Evolutionary conservation across 2,888 invertebrate genomes (phyloP), one percentile per base, ranked within the genome.

Genomic region (Empis livida): DNA sequence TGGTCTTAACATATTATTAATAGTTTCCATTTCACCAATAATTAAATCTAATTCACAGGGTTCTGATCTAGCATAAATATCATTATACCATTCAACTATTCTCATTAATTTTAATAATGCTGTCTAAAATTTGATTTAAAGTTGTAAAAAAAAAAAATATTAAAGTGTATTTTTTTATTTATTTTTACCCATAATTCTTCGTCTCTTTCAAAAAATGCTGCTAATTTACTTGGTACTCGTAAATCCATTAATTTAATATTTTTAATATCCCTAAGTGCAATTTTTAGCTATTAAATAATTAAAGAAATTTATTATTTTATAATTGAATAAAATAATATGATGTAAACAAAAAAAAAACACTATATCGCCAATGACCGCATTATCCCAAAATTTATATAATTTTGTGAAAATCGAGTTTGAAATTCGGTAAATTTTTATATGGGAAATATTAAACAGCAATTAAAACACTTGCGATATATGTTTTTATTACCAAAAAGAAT

Each of bases 81-180:
- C 80, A 62, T 94, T 94, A 67, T 92, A 93, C 84, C 90, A 82
- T 42, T 79, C 73, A 6, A 79, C 74, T n/a, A 81, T 77, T n/a
- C 80, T 73, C 55, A 73, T 73, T 10, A 77, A 59, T 35, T 75
- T 75, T 48, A 73, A 70, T 61, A 76, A 69, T 16, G 75, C 75
- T 50, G 72, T 72, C 77, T 77, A 51, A 27, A 16, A 42, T 9
- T 17, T 42, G 2, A 37, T 38, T 35, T 8, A 10, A 30, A 38
- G n/a, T 14, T 11, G 9, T 23, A 13, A 10, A 43, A 32, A 20
- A 31, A 40, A n/a, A 35, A 11, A 35, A 46, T 20, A 41, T 38
- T 16, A 20, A 15, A 42, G n/a, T n/a, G n/a, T n/a, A n/a, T n/a
- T n/a, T n/a, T n/a, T n/a, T n/a, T n/a, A n/a, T n/a, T n/a, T n/a